Percentiles rank a stretch among this genome's conserved stretches.
phyloP scores from a whole-genome alignment of 2,113 vertebrate genomes.

The Plecturocebus donacophilus region DNA sequence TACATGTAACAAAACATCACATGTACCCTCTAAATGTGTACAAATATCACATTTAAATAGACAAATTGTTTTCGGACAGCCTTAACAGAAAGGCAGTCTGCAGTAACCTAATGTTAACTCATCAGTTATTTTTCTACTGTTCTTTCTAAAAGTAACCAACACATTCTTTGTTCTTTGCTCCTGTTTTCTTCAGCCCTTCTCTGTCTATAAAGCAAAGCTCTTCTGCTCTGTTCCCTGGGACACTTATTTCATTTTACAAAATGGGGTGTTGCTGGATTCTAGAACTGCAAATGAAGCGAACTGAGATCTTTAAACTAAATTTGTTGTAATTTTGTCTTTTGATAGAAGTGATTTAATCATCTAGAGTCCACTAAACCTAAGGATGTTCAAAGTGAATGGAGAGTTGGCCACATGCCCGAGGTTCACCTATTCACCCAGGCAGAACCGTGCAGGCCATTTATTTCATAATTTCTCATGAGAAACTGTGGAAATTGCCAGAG shows the following conservation, averaged over 20 bases:
- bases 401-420: constrained; percentile 70
- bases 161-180: neutral
- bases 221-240: neutral
- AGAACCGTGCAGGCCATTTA: constrained; percentile 50
- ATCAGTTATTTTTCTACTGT: neutral
- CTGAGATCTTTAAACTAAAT: neutral
- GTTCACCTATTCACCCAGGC: constrained; percentile 61
- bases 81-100: neutral
- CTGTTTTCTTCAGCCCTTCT: neutral
- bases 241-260: neutral
- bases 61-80: neutral
- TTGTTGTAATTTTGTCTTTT: neutral
- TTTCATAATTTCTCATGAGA: constrained; percentile 51
- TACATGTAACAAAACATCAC: neutral
- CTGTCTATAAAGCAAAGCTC: neutral
- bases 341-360: constrained; percentile 75
- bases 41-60: neutral
- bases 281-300: neutral
- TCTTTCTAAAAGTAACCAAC: neutral
- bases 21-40: neutral
- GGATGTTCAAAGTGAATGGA: constrained; percentile 70
- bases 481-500: constrained; percentile 36
- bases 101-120: neutral
- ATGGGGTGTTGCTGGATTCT: neutral
- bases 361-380: constrained; percentile 66